Percentiles rank a stretch among this genome's conserved stretches.
These are phyloP conservation scores for Phortica okadai DNA, from an alignment of 2,888 invertebrate species.

Conservation along the genomic window DNA sequence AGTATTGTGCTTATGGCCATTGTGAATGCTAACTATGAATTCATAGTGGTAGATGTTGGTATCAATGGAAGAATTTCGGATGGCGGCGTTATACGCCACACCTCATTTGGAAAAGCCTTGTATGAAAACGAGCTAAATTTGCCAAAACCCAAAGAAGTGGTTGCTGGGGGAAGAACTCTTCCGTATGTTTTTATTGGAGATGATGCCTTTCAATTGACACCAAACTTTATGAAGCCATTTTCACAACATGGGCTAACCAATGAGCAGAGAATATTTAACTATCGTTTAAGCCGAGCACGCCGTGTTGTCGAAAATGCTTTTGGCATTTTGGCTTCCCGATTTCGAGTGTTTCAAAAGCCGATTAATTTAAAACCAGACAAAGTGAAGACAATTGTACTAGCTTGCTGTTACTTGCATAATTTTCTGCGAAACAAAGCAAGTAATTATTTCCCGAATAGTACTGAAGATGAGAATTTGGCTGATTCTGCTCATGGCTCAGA, in stretches of 20 bases:
- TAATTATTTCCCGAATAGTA: not conserved
- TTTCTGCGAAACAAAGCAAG: constrained; percentile 13
- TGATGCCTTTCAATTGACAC: not conserved
- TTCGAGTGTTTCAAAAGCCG: constrained; percentile 53
- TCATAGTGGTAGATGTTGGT: constrained; percentile 1
- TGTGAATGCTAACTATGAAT: constrained; percentile 1
- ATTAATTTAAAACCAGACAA: constrained; percentile 2
- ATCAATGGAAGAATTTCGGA: not conserved
- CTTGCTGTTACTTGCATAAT: constrained; percentile 35
- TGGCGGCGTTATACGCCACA: not conserved
- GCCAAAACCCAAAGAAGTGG: not conserved
- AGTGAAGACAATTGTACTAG: constrained; percentile 16
- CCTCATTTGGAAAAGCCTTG: constrained; percentile 4
- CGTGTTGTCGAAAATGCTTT: constrained; percentile 47
- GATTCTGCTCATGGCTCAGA: no score
- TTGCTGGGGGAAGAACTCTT: not conserved
- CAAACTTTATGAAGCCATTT: not conserved
- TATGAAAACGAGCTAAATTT: constrained; percentile 24
- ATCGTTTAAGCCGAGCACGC: constrained; percentile 41
- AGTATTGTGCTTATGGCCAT: not conserved
- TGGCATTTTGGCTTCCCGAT: constrained; percentile 55
- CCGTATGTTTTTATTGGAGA: constrained; percentile 11
- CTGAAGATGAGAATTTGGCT: not conserved
- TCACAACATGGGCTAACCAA: not conserved
- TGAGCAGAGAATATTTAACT: constrained; percentile 40